Percentiles rank a stretch among this genome's conserved stretches.
phyloP scores from a whole-genome alignment of 2,888 invertebrate genomes.

The Dicycla oo region DNA sequence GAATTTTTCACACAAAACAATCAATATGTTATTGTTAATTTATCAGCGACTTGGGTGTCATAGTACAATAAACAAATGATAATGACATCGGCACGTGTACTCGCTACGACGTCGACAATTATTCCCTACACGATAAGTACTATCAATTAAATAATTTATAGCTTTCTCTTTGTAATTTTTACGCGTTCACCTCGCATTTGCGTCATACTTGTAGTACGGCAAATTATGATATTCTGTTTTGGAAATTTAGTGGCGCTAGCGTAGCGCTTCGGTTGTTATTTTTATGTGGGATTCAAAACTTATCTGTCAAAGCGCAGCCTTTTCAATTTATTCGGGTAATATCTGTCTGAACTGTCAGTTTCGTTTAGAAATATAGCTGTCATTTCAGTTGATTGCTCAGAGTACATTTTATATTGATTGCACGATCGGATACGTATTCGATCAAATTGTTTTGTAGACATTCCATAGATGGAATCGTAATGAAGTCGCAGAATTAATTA shows the following conservation, averaged over 20 bases:
- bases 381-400: conserved; percentile 13
- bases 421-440: conserved; percentile 17
- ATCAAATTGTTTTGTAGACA: not conserved
- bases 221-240: conserved; percentile 26
- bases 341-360: conserved; percentile 23
- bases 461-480: not conserved
- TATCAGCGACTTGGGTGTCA: conserved; percentile 63
- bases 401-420: too few species aligned
- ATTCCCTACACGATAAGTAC: conserved; percentile 61
- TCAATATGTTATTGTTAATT: conserved; percentile 65
- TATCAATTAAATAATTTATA: conserved; percentile 56
- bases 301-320: not conserved
- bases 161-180: conserved; percentile 57
- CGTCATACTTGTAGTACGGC: conserved; percentile 53
- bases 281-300: not conserved
- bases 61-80: conserved; percentile 77
- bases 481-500: too few species aligned
- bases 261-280: not conserved
- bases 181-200: conserved; percentile 46
- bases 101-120: conserved; percentile 61
- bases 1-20: conserved; percentile 71
- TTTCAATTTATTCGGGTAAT: conserved; percentile 12
- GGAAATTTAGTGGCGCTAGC: conserved; percentile 21
- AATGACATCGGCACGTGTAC: conserved; percentile 77
- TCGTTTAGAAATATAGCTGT: conserved; percentile 51